phyloP scores from a whole-genome alignment of 1,140 invertebrate genomes.

The Drosophila kohkoa region DNA sequence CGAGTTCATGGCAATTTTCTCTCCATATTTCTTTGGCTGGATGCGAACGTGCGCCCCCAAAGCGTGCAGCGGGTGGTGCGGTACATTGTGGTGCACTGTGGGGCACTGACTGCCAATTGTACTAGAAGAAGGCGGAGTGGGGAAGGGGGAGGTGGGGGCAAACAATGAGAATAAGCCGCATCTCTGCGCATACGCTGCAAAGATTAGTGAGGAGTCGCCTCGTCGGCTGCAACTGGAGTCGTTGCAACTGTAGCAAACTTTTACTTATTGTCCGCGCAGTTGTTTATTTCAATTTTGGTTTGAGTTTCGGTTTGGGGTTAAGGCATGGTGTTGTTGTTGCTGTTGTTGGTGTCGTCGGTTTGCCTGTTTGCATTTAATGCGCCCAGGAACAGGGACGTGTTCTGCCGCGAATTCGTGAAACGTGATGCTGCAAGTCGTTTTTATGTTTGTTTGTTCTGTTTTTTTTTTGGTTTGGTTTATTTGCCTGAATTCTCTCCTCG shows the following conservation, averaged over 20 bases:
- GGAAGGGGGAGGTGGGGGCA: conserved; percentile 7
- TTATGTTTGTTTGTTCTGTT: conserved; percentile 46
- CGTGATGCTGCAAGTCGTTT: conserved; percentile 81
- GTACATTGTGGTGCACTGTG: not conserved
- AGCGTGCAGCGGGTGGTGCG: conserved; percentile 37
- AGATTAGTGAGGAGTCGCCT: conserved; percentile 44
- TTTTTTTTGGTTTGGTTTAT: conserved; percentile 51
- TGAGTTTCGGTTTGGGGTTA: conserved; percentile 53
- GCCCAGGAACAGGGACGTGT: conserved; percentile 69
- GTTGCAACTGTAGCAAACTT: conserved; percentile 59
- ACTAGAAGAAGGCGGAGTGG: not conserved
- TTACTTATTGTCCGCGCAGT: conserved; percentile 55
- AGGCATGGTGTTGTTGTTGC: conserved; percentile 32
- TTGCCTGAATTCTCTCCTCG: conserved; percentile 57
- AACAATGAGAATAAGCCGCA: conserved; percentile 45
- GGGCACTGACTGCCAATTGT: not conserved
- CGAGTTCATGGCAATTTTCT: conserved; percentile 51
- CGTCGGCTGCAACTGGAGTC: conserved; percentile 17
- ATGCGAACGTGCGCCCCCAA: conserved; percentile 35
- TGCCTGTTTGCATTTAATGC: conserved; percentile 81
- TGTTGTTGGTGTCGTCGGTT: conserved; percentile 42
- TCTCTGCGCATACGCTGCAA: conserved; percentile 42
- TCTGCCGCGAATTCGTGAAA: conserved; percentile 84
- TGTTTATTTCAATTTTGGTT: conserved; percentile 59
- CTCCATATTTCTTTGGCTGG: conserved; percentile 36